Evolutionary conservation across 2,797 vertebrate species (phyloP).

Genomic region (Pantherophis vulpinus): DNA sequence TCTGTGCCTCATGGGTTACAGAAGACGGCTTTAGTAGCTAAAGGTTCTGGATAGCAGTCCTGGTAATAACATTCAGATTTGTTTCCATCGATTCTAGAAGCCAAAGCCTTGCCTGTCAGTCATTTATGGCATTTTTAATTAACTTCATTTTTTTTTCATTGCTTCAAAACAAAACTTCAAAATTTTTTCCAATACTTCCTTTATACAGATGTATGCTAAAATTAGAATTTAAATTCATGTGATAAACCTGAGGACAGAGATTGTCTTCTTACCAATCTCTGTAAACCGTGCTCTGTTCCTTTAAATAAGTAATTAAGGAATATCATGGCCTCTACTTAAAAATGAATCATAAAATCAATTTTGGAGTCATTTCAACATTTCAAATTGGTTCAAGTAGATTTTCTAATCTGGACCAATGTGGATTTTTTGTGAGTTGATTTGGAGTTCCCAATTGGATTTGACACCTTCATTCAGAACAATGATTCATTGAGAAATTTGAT

Average conservation of each 20-base stretch:
- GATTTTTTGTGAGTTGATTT: background rate
- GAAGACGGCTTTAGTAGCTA: background rate
- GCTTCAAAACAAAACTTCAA: background rate
- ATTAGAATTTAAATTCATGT: background rate
- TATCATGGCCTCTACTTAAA: background rate
- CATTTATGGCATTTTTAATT: background rate
- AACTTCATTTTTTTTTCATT: background rate
- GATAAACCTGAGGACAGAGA: background rate
- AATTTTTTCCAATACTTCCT: background rate
- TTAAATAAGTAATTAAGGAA: background rate
- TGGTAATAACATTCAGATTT: background rate
- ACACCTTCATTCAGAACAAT: background rate
- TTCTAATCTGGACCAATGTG: background rate
- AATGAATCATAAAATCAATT: conserved; percentile 13
- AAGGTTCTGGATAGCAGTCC: background rate
- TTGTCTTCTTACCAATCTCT: background rate
- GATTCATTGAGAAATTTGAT: background rate
- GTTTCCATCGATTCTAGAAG: background rate
- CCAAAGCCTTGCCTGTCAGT: background rate
- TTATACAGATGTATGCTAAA: background rate
- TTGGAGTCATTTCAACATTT: background rate
- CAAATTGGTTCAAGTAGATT: background rate
- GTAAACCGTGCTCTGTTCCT: background rate
- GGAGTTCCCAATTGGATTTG: background rate
- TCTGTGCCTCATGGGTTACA: background rate